Evolutionary conservation across 2,888 invertebrate genomes (phyloP).

Genomic region (Melanotus villosus): DNA sequence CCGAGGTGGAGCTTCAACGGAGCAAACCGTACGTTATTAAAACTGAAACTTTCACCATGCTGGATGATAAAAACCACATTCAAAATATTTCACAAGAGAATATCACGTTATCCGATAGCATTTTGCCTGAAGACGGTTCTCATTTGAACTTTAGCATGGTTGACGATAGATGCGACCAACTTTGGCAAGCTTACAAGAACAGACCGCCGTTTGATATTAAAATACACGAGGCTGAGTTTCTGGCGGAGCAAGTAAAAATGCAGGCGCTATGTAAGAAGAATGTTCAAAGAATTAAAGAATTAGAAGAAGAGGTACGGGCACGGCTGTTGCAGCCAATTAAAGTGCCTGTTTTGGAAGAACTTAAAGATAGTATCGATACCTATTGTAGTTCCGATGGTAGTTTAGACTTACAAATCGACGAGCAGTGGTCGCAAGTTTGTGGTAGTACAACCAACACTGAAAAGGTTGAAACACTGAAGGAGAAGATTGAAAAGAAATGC

Average conservation of each 20-base stretch:
- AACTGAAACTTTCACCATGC: no score
- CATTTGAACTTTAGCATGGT: background rate
- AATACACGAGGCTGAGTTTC: no score
- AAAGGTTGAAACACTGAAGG: background rate
- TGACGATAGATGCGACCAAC: background rate
- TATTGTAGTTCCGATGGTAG: background rate
- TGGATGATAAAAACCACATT: no score
- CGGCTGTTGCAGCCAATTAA: background rate
- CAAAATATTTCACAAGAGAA: constrained; percentile 30
- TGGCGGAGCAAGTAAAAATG: background rate
- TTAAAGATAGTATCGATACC: background rate
- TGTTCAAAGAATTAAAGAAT: background rate
- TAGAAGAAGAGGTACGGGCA: background rate
- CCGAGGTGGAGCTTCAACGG: no score
- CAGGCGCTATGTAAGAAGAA: background rate
- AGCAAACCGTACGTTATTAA: no score
- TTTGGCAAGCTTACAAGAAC: no score
- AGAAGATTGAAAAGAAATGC: constrained; percentile 21
- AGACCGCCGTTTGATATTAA: no score
- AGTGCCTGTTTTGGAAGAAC: background rate
- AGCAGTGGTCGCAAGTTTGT: no score
- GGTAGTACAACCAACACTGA: background rate
- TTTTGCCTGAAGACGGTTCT: background rate
- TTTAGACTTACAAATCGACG: no score
- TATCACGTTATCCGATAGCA: constrained; percentile 8